These are phyloP conservation scores for Peromyscus leucopus DNA, from an alignment of 2,113 vertebrate genomes.

Conservation along the genomic window DNA sequence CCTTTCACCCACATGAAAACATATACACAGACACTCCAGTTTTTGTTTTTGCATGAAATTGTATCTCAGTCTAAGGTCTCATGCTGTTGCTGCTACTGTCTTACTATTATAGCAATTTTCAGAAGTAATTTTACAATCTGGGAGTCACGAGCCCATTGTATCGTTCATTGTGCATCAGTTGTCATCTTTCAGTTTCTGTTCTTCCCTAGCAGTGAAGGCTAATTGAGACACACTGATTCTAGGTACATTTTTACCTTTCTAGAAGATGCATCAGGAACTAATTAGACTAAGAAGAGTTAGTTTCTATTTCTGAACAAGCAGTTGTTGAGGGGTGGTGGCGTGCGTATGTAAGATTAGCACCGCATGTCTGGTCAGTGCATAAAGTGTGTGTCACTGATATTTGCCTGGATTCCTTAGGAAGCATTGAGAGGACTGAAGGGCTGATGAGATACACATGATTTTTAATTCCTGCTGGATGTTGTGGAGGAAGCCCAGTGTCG, in stretches of 20 bases:
- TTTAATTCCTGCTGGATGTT: constrained; percentile 84
- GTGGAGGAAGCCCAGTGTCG: constrained; percentile 83
- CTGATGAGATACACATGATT: constrained; percentile 83
- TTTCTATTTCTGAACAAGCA: constrained; percentile 80
- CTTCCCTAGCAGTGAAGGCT: constrained; percentile 84
- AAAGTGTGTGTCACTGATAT: constrained; percentile 83
- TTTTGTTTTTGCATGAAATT: constrained; percentile 90
- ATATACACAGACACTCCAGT: constrained; percentile 62
- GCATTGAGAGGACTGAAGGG: constrained; percentile 82
- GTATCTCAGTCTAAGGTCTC: constrained; percentile 85
- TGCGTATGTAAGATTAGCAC: constrained; percentile 85
- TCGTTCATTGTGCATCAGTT: constrained; percentile 79
- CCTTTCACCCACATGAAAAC: constrained; percentile 70
- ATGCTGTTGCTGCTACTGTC: constrained; percentile 88
- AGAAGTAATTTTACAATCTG: constrained; percentile 85
- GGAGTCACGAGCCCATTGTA: constrained; percentile 82
- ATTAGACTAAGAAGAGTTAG: constrained; percentile 84
- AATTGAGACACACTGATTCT: constrained; percentile 80
- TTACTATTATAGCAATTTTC: constrained; percentile 85
- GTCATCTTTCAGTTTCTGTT: constrained; percentile 79
- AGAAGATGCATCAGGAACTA: constrained; percentile 85
- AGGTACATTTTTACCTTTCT: constrained; percentile 84
- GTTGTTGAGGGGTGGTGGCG: constrained; percentile 84
- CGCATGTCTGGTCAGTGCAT: constrained; percentile 85
- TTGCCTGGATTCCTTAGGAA: constrained; percentile 83